A percentile compares a stretch with the other conserved stretches of the same genome.
phyloP scores from a whole-genome alignment of 1,140 invertebrate genomes.

The Magallana angulata region DNA sequence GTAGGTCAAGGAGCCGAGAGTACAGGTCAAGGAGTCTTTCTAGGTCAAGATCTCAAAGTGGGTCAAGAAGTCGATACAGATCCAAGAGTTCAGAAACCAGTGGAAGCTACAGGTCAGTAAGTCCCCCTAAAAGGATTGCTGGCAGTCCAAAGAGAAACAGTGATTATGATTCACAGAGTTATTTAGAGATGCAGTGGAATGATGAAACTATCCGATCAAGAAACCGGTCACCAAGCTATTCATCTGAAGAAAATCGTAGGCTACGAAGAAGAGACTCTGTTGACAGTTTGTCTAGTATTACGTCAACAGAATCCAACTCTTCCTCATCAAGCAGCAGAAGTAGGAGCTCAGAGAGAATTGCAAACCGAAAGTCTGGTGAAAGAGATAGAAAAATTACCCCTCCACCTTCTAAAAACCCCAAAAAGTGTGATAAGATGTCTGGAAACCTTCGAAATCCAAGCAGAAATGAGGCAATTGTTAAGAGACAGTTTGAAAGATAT shows the following conservation, averaged over 20 bases:
- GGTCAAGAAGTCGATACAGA: not conserved
- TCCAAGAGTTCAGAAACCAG: not conserved
- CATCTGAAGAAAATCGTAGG: not conserved
- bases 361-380: not conserved
- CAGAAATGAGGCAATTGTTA: conserved; percentile 17
- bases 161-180: not conserved
- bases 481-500: conserved; percentile 3
- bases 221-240: not conserved
- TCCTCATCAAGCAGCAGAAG: not conserved
- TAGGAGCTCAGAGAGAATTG: not conserved
- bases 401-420: not conserved
- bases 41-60: not conserved
- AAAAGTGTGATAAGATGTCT: not conserved
- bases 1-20: not conserved
- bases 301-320: not conserved
- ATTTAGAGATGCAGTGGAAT: not conserved
- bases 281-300: not conserved
- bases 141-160: not conserved
- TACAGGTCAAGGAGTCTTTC: not conserved
- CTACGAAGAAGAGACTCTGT: not conserved
- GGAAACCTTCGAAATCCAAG: conserved; percentile 2
- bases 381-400: not conserved
- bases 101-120: not conserved
- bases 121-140: not conserved
- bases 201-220: not conserved